These are phyloP conservation scores for Petrocephalus sullivani DNA, from an alignment of 2,797 vertebrate genomes.

Conservation along the genomic window DNA sequence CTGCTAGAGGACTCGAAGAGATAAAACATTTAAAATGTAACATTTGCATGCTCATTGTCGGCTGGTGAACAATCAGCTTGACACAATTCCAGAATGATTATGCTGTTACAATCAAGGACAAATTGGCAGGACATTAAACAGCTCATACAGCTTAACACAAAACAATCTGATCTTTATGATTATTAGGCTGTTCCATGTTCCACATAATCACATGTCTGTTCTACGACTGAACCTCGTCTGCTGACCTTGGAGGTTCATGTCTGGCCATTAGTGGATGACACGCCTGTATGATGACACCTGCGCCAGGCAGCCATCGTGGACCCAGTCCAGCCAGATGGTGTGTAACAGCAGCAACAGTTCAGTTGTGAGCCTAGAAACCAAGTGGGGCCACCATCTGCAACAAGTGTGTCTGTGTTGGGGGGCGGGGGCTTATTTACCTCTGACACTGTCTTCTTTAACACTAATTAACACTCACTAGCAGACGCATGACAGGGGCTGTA, in stretches of 20 bases:
- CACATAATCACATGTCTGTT: background rate
- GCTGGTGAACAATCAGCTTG: background rate
- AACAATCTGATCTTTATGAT: background rate
- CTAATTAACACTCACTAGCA: constrained; percentile 6
- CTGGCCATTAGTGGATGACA: background rate
- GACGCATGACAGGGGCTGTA: background rate
- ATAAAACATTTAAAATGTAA: background rate
- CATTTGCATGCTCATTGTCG: background rate
- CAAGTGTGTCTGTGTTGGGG: background rate
- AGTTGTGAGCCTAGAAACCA: background rate
- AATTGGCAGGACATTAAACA: background rate
- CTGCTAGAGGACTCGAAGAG: background rate
- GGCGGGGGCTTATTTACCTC: background rate
- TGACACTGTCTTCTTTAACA: background rate
- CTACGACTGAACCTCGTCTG: background rate
- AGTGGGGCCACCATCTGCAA: background rate
- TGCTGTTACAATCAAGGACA: background rate
- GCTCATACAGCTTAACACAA: background rate
- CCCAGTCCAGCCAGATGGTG: background rate
- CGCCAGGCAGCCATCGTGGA: background rate
- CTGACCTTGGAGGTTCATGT: background rate
- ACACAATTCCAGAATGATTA: background rate
- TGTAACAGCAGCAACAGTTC: background rate
- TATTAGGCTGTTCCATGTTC: background rate
- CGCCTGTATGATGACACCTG: background rate